These are phyloP conservation scores for Solen grandis DNA, from an alignment of 1,140 invertebrate species.

Conservation along the genomic window DNA sequence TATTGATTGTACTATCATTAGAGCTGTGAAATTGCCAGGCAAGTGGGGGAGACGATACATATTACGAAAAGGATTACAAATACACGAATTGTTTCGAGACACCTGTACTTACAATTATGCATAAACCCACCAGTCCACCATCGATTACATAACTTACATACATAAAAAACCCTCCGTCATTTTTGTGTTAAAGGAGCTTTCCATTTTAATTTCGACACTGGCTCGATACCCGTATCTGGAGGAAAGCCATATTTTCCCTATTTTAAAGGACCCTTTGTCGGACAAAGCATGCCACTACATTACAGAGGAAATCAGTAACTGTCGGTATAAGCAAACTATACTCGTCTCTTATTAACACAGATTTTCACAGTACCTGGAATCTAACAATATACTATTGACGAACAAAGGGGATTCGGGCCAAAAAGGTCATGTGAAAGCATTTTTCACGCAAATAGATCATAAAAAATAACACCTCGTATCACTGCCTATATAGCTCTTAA, in stretches of 20 bases:
- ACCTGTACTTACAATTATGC: no score
- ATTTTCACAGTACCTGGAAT: slow-evolving; percentile 4
- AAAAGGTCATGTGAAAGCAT: slow-evolving; percentile 32
- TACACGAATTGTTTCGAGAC: no score
- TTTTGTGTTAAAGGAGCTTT: neutral
- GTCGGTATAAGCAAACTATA: slow-evolving; percentile 25
- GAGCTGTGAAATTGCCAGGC: no score
- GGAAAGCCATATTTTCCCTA: slow-evolving; percentile 25
- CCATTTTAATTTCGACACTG: neutral
- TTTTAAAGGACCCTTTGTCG: slow-evolving; percentile 12
- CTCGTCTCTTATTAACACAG: slow-evolving; percentile 15
- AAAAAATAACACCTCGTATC: no score
- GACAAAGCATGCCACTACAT: no score
- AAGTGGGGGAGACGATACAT: no score
- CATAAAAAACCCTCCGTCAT: no score
- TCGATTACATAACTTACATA: no score
- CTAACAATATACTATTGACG: neutral
- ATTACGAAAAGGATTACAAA: no score
- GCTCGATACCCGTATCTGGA: slow-evolving; percentile 9
- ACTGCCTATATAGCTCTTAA: no score
- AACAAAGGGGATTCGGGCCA: slow-evolving; percentile 31
- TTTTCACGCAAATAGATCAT: neutral
- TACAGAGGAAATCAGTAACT: slow-evolving; percentile 27
- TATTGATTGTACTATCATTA: no score
- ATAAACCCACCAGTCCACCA: no score